Percentiles rank a stretch among this genome's conserved stretches.
Conservation (phyloP, 2,888 invertebrate genomes). For the Drosophila planitibia region DNA sequence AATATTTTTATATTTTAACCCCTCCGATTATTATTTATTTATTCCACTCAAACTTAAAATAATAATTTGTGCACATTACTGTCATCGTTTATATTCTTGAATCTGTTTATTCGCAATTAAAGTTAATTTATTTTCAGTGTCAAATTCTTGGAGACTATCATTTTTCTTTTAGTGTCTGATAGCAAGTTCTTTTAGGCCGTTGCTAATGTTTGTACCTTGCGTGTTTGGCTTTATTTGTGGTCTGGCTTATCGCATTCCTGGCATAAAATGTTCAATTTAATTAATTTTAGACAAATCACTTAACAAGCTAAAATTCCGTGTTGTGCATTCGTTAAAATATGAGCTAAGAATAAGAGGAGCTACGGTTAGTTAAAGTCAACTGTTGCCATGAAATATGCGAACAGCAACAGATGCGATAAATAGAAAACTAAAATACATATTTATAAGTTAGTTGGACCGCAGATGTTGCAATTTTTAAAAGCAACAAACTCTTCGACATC, state of each 20-base stretch:
- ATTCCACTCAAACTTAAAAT: not conserved
- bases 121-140: not conserved
- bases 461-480: not conserved
- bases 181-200: conserved; percentile 5
- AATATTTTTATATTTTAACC: not conserved
- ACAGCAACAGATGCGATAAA: not conserved
- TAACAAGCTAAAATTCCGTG: conserved; percentile 51
- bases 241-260: conserved; percentile 48
- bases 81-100: not conserved
- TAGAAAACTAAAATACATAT: not conserved
- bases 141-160: not conserved
- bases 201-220: conserved; percentile 34
- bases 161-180: conserved; percentile 23
- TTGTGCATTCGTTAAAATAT: conserved; percentile 20
- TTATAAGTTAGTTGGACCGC: not conserved
- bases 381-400: not conserved
- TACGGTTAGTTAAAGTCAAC: not conserved
- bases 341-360: not conserved
- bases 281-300: conserved; percentile 69
- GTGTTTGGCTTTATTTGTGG: conserved; percentile 45
- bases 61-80: not conserved
- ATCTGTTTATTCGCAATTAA: not conserved
- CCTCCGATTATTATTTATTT: not conserved
- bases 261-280: conserved; percentile 61
- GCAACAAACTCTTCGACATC: not conserved